Percentiles rank a stretch among this genome's conserved stretches.
Conservation (phyloP, 2,113 vertebrate genomes). For the Scolopax mira region DNA sequence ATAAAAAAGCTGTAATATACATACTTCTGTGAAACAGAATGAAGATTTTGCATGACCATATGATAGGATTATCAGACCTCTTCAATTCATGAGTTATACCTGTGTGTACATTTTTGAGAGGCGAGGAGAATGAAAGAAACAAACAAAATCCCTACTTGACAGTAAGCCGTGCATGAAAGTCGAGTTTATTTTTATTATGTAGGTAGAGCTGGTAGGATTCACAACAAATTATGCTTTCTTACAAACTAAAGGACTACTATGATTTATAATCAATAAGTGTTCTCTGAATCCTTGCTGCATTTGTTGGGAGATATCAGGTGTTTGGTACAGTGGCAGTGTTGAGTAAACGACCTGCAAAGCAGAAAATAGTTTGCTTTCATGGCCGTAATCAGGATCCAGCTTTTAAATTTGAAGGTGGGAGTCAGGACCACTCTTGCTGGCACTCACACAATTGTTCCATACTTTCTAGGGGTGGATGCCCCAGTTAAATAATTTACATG, state of each 20-base stretch:
- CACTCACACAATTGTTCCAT: neutral
- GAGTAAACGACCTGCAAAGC: neutral
- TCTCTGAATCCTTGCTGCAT: neutral
- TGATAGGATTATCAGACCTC: neutral
- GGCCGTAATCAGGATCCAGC: neutral
- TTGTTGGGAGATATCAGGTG: neutral
- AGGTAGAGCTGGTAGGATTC: neutral
- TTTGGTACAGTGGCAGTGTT: neutral
- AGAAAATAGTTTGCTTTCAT: neutral
- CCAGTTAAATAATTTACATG: neutral
- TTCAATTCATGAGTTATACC: neutral
- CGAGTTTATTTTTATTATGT: neutral
- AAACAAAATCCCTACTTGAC: accelerated
- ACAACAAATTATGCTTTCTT: neutral
- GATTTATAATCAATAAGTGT: neutral
- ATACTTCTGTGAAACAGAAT: neutral
- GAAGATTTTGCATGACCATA: neutral
- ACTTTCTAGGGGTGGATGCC: neutral
- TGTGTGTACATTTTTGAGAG: neutral
- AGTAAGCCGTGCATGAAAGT: neutral
- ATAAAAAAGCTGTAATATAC: neutral
- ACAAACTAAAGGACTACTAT: neutral
- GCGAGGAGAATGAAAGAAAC: neutral
- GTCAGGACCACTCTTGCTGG: neutral
- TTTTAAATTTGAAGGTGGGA: neutral